A percentile compares a stretch with the other conserved stretches of the same genome.
Conservation (phyloP, 2,888 invertebrate species). For the Dryomyza anilis region DNA sequence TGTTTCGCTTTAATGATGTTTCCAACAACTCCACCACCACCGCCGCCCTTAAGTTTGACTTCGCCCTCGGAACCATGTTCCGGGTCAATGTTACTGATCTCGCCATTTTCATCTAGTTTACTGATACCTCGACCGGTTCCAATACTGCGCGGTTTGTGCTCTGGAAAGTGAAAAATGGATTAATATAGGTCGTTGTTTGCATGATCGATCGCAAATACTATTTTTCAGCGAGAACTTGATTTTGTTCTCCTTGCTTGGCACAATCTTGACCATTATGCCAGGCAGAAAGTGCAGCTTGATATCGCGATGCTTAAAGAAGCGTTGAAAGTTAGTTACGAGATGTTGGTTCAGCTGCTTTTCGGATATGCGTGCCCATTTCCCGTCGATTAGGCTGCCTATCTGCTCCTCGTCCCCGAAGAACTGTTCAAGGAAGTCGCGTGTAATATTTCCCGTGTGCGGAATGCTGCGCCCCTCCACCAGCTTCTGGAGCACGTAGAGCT, state of each 20-base stretch:
- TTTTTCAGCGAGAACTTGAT: constrained; percentile 63
- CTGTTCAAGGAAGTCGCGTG: constrained; percentile 57
- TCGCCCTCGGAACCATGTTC: neutral
- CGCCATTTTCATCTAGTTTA: neutral
- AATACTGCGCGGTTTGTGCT: neutral
- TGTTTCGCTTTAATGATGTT: constrained; percentile 31
- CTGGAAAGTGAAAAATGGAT: neutral
- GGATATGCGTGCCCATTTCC: constrained; percentile 62
- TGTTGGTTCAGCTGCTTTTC: constrained; percentile 64
- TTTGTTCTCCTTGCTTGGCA: constrained; percentile 64
- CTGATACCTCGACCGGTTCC: neutral
- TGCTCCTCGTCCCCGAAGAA: constrained; percentile 51
- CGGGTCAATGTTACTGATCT: neutral
- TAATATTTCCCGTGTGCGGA: constrained; percentile 50
- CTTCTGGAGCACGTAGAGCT: constrained; percentile 65
- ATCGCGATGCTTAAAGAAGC: constrained; percentile 63
- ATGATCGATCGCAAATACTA: constrained; percentile 46
- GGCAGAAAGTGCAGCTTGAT: constrained; percentile 64
- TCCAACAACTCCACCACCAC: constrained; percentile 10
- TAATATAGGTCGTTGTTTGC: neutral
- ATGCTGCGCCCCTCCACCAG: constrained; percentile 55
- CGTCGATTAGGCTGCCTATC: constrained; percentile 53
- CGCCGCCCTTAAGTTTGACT: neutral
- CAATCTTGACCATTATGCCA: constrained; percentile 63
- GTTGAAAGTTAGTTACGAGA: constrained; percentile 63